Base-by-base conservation (phyloP, 2,888 invertebrate species). In the Pimpla rufipes region DNA sequence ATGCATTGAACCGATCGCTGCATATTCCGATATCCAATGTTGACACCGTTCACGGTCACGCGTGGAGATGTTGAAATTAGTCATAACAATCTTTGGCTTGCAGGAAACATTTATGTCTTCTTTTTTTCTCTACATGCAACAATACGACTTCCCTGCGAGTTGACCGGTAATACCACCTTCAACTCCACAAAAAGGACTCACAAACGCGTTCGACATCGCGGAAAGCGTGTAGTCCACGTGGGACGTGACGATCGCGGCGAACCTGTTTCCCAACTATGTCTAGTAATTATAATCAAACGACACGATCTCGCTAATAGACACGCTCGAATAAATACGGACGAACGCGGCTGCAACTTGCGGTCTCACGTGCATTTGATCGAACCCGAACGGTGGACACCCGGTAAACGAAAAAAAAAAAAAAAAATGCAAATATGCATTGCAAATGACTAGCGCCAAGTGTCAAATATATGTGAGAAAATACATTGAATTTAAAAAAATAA, bases 281-380 rank as follows among this genome's bases (percentile, higher is more conserved):
- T 50, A 37, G 37, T 66, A 70, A 70, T 66, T 21, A 59, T 74
- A 74, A 84, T 84, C 74, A 70, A 5, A 50, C 73, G 52, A 35
- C 37, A 37, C 7, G 66, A 78, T 84, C 81, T 75, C 13, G 5
- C 35, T 55, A 70, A 62, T 74, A 74, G n/a, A n/a, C 84, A 81
- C 78, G 84, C 78, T 81, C 66, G 80, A 78, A 74, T 80, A 64
- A 84, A 57, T 80, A 67, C 23, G 68, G 23, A n/a, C 1, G 57
- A 18, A 50, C 7, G n/a, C n/a, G 37, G 29, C 35, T 13, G 45
- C 45, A 40, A 10, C 47, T 50, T 18, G 67, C 18, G n/a, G 52
- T 40, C 40, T 13, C 11, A 1, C 18, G 10, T 52, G 21, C 8
- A 50, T 29, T 11, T 52, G 4, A 55, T 52, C 50, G 37, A 23